Evolutionary conservation across 30 jellyfish, hydroid and myxozoan species (phyloP).

Genomic region (Turritopsis rubra): DNA sequence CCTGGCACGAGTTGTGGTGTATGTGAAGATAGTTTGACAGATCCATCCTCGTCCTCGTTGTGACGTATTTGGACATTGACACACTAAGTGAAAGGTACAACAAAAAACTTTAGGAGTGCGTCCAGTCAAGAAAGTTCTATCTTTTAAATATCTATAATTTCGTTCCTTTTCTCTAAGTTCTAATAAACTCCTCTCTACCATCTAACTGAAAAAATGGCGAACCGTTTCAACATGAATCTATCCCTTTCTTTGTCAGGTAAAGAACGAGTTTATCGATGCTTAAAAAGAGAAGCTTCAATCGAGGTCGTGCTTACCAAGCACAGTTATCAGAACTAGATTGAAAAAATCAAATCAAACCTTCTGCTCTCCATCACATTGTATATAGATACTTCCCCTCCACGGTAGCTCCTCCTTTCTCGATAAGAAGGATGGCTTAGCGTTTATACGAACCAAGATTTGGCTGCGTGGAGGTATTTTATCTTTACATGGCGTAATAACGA

Average conservation of each 20-base stretch:
- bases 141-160: background rate
- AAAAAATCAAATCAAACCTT: constrained; percentile 43
- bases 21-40: constrained; percentile 26
- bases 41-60: constrained; percentile 47
- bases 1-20: constrained; percentile 10
- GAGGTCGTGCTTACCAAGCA: too few species aligned
- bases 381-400: constrained; percentile 75
- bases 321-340: too few species aligned
- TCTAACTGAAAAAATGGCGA: too few species aligned
- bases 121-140: background rate
- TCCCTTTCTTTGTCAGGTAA: too few species aligned
- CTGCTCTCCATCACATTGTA: constrained; percentile 72
- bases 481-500: constrained; percentile 75
- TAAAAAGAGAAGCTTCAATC: too few species aligned
- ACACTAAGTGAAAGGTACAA: constrained; percentile 31
- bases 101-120: background rate
- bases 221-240: too few species aligned
- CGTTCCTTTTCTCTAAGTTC: too few species aligned
- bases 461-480: constrained; percentile 78
- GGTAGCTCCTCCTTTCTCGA: constrained; percentile 66
- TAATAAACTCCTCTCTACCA: too few species aligned
- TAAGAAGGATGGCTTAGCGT: constrained; percentile 58
- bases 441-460: constrained; percentile 52
- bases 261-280: too few species aligned
- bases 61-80: constrained; percentile 69